Evolutionary conservation across 2,113 vertebrate genomes (phyloP), one percentile per base, ranked within the genome.

Genomic region (Passer domesticus): DNA sequence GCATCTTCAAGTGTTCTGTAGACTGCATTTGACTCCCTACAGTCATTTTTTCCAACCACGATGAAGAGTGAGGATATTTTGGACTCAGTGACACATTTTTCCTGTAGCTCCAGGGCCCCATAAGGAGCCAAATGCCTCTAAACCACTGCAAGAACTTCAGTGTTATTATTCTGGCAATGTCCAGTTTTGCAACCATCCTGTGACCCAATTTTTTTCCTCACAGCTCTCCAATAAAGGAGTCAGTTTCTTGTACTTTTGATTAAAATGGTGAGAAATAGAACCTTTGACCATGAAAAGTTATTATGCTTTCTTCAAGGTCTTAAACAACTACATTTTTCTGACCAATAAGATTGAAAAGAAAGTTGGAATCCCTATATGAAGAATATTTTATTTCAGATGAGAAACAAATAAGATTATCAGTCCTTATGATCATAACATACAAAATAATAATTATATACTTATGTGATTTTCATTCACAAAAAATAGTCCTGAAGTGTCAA

Each of bases 21-120:
- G 2, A 23, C 5, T 3, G 0, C 15, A 41, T 53, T 46, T 46
- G 20, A 50, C 14, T 73, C 22, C 8, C 31, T 15, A 70, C 30
- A 56, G 87, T 50, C n/a, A 46, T 20, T 91, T 75, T 67, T 49
- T 82, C 89, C 86, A 95, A 75, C 72, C 64, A 91, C 2, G 15
- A 93, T 60, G 41, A 28, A 76, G 92, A 91, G n/a, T 63, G 87
- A 96, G n/a, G 67, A 9, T 75, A 86, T 86, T 89, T 87, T 87
- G 33, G 55, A 78, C 15, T 72, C 59, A 64, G 58, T 84, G n/a
- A 33, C 41, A 44, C 23, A 2, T 63, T 87, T 77, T 79, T 56
- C 55, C 35, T 35, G 23, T 33, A 64, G 35, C 87, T 96, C n/a
- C 46, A 56, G 50, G 64, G 37, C 75, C 41, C 31, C 64, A 8